Conservation (phyloP, 2,888 invertebrate genomes). For the Machimus rusticus region DNA sequence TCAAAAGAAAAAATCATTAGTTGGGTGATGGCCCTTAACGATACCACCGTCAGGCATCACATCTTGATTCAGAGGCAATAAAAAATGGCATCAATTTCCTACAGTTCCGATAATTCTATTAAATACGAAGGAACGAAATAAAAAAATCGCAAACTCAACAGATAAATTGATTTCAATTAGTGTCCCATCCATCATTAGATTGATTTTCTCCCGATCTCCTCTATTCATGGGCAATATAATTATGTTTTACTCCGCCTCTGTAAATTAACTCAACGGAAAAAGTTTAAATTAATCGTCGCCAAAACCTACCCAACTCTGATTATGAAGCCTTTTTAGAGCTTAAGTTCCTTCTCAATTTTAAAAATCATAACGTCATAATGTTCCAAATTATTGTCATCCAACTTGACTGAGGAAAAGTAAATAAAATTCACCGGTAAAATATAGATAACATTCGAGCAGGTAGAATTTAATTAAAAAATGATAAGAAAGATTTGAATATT, state of each 20-base stretch:
- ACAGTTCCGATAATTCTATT: not conserved
- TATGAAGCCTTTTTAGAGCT: not conserved
- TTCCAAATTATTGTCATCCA: not conserved
- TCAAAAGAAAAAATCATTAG: not conserved
- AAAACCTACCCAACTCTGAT: not conserved
- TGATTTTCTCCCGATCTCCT: not conserved
- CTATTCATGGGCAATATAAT: not conserved
- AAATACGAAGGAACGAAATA: not conserved
- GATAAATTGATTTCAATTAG: constrained; percentile 14
- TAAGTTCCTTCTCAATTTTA: not conserved
- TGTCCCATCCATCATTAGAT: not conserved
- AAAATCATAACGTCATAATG: not conserved
- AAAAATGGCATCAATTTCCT: not conserved
- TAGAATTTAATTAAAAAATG: not conserved
- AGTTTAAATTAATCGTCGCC: not conserved
- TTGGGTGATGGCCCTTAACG: not conserved
- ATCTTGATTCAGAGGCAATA: not conserved
- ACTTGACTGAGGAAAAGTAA: not conserved
- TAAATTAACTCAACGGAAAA: not conserved
- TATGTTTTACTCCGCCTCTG: not conserved
- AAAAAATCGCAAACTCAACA: not conserved
- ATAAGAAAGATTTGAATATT: not conserved
- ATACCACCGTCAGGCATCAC: not conserved
- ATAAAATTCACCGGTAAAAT: not conserved
- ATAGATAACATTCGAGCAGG: not conserved